Percentiles rank a stretch among this genome's conserved stretches.
These are phyloP conservation scores for Agapetus fuscipes DNA, from an alignment of 2,888 invertebrate genomes.

Conservation along the genomic window DNA sequence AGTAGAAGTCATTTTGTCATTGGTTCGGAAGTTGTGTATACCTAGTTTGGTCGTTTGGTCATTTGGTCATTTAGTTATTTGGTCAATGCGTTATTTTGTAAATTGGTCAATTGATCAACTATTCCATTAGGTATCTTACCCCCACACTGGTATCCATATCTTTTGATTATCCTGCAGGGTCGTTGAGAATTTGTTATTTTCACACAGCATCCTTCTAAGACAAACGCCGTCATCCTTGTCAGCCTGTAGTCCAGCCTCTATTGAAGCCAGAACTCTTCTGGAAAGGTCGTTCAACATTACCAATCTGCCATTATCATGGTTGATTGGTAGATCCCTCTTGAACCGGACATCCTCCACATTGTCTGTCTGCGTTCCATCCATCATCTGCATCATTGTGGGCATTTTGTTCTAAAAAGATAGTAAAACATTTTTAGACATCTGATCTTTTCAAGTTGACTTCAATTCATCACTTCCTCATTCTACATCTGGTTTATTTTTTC, in stretches of 20 bases:
- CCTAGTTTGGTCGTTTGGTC: too few relatives aligned
- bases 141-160: constrained; percentile 67
- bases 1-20: too few relatives aligned
- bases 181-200: constrained; percentile 55
- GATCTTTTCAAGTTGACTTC: too few relatives aligned
- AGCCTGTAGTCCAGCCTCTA: constrained; percentile 46
- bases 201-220: constrained; percentile 53
- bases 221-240: constrained; percentile 46
- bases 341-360: constrained; percentile 37
- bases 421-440: too few relatives aligned
- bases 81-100: too few relatives aligned
- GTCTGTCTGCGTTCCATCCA: constrained; percentile 26
- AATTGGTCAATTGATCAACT: too few relatives aligned
- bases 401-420: constrained; percentile 30
- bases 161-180: constrained; percentile 44
- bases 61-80: too few relatives aligned
- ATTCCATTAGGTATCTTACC: too few relatives aligned
- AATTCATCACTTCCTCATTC: too few relatives aligned
- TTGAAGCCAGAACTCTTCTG: constrained; percentile 42
- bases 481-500: too few relatives aligned
- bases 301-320: too few relatives aligned
- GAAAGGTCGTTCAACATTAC: constrained; percentile 43
- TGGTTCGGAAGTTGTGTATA: too few relatives aligned
- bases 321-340: constrained; percentile 31
- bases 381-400: constrained; percentile 38